Conservation (phyloP, 1,140 invertebrate genomes). For the Stegodyphus dumicola region DNA sequence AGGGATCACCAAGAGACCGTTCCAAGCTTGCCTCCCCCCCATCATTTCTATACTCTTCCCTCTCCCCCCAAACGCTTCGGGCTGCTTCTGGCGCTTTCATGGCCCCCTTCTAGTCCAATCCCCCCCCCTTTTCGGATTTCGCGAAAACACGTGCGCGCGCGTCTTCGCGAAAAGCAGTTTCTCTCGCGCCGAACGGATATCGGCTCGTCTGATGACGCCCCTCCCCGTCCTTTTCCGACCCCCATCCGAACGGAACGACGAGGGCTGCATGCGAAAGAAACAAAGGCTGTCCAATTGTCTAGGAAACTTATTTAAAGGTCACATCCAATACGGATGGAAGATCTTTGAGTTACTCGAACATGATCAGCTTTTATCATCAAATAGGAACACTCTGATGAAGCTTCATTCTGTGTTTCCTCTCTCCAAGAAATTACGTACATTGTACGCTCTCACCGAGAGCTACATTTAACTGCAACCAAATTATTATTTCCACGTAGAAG, state of each 20-base stretch:
- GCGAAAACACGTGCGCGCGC: conserved; percentile 57
- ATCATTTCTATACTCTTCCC: not conserved
- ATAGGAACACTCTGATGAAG: too few relatives aligned
- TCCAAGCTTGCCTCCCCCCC: conserved; percentile 23
- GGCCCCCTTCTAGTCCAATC: too few relatives aligned
- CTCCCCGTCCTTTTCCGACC: not conserved
- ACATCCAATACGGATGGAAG: not conserved
- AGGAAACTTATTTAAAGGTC: conserved; percentile 59
- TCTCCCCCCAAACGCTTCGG: too few relatives aligned
- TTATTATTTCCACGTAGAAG: too few relatives aligned
- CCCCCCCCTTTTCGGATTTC: conserved; percentile 44
- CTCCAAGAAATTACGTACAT: too few relatives aligned
- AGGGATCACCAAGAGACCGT: conserved; percentile 56
- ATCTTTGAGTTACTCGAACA: too few relatives aligned
- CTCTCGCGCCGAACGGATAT: conserved; percentile 60
- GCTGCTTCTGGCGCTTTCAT: conserved; percentile 5
- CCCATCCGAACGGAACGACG: conserved; percentile 16
- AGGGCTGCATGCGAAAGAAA: conserved; percentile 55
- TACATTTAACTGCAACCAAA: too few relatives aligned
- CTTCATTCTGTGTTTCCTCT: too few relatives aligned
- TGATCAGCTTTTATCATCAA: too few relatives aligned
- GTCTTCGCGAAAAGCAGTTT: conserved; percentile 47
- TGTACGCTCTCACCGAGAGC: too few relatives aligned
- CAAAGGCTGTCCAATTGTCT: conserved; percentile 59
- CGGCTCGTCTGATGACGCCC: conserved; percentile 42